Evolutionary conservation across 1,140 invertebrate genomes (phyloP), one percentile per base, ranked within the genome.

Genomic region (Meloidogyne floridensis): DNA sequence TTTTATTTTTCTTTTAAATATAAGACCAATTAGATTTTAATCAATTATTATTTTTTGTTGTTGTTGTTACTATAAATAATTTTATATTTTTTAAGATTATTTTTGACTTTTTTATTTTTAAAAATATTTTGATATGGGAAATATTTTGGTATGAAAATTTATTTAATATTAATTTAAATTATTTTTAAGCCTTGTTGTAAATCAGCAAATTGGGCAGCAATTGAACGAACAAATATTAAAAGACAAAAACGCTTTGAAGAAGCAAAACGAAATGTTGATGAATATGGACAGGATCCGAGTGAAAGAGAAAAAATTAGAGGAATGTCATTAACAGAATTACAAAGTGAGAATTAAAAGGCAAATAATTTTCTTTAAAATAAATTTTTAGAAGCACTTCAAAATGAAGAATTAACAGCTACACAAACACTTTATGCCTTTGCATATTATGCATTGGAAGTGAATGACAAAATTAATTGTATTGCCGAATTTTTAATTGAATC

Each of bases 401-500:
- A 54, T 10, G 81, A 75, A 42, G 53, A 47, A 32, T 80, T 84
- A 47, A 80, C 42, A 11, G 86, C 85, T 18, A 71, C 43, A n/a
- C 59, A 72, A 42, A 81, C 83, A 7, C 80, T 86, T 47, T 72
- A 72, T 18, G 86, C 85, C 47, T 86, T 80, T 56, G 71, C 80
- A 6, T 81, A 43, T 51, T 85, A 86, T 11, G 86, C 86, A 18
- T 56, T 87, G 54, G 20, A 84, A 75, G 81, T 83, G 3, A 54
- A 86, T 18, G 86, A 82, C 3, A 59, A 32, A n/a, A 59, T 86
- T 47, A 87, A 86, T 76, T 82, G 80, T 80, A 20, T 86, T 11
- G 20, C 47, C 8, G 84, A 87, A 54, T 82, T 86, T 15, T 71
- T 86, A 6, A 15, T 71, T 7, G 86, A 88, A 59, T 69, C 86